A percentile compares a stretch with the other conserved stretches of the same genome.
These are phyloP conservation scores for Drosophila mayri DNA, from an alignment of 1,140 invertebrate species.

Conservation along the genomic window DNA sequence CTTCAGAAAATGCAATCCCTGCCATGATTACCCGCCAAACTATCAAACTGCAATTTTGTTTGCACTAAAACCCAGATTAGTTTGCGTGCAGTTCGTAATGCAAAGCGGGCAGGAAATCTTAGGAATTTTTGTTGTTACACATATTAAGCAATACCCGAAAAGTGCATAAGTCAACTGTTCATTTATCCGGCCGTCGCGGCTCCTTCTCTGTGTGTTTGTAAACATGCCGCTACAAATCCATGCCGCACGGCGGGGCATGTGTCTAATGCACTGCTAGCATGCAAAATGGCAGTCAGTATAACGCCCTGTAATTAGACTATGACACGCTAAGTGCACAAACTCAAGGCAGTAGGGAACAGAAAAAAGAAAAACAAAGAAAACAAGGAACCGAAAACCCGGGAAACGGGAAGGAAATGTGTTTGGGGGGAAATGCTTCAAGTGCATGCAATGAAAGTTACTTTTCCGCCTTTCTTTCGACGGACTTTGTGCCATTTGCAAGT, in stretches of 20 bases:
- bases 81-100: conserved; percentile 31
- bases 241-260: conserved; percentile 49
- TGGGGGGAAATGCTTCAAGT: conserved; percentile 50
- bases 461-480: conserved; percentile 21
- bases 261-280: conserved; percentile 70
- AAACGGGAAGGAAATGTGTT: conserved; percentile 7
- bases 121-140: conserved; percentile 16
- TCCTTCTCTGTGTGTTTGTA: conserved; percentile 31
- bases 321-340: conserved; percentile 70
- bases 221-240: conserved; percentile 66
- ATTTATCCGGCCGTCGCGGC: conserved; percentile 32
- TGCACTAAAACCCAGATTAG: conserved; percentile 42
- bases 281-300: conserved; percentile 75
- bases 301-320: conserved; percentile 75
- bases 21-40: conserved; percentile 34
- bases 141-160: conserved; percentile 24
- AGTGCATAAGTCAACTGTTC: conserved; percentile 52
- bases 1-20: conserved; percentile 14
- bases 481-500: conserved; percentile 33
- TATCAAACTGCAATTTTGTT: conserved; percentile 47
- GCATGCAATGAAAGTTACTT: conserved; percentile 52
- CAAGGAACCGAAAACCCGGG: background rate
- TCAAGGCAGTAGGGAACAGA: background rate
- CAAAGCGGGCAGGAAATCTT: conserved; percentile 23
- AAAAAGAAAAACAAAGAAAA: background rate